Percentiles rank a stretch among this genome's conserved stretches.
phyloP scores from a whole-genome alignment of 2,888 invertebrate species.

The Cheilosia scutellata region DNA sequence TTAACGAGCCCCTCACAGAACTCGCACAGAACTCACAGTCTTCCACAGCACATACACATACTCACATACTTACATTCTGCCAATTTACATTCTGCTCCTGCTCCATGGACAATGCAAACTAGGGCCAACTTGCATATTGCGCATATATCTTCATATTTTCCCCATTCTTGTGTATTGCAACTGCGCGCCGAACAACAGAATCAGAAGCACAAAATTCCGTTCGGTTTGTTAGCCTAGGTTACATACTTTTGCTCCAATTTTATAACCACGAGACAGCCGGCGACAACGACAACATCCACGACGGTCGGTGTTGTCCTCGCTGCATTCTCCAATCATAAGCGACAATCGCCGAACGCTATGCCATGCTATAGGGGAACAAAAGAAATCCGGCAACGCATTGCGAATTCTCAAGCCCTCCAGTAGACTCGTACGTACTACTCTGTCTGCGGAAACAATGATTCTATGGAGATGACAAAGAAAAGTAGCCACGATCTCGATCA shows the following conservation, averaged over 20 bases:
- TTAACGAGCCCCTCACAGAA: constrained; percentile 69
- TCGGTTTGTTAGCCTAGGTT: constrained; percentile 60
- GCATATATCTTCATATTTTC: constrained; percentile 68
- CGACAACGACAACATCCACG: constrained; percentile 33
- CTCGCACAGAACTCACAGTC: constrained; percentile 6
- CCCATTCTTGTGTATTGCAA: constrained; percentile 7
- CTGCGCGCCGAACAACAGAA: constrained; percentile 13
- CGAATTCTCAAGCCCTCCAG: constrained; percentile 34
- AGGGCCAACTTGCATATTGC: constrained; percentile 66
- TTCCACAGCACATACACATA: not conserved
- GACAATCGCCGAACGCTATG: constrained; percentile 62
- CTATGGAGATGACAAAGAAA: constrained; percentile 48
- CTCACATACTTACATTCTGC: constrained; percentile 9
- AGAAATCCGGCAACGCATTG: constrained; percentile 74
- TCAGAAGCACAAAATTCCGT: constrained; percentile 64
- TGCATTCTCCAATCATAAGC: constrained; percentile 70
- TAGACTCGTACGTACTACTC: not conserved
- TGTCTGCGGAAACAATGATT: constrained; percentile 60
- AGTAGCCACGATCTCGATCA: constrained; percentile 67
- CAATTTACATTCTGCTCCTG: constrained; percentile 61
- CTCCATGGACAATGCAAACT: constrained; percentile 60
- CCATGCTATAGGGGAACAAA: constrained; percentile 47
- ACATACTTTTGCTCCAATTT: constrained; percentile 74
- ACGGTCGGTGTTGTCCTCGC: constrained; percentile 61
- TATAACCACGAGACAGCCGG: constrained; percentile 38